phyloP scores from a whole-genome alignment of 2,113 vertebrate species.

The Ptychochromis oligacanthus region DNA sequence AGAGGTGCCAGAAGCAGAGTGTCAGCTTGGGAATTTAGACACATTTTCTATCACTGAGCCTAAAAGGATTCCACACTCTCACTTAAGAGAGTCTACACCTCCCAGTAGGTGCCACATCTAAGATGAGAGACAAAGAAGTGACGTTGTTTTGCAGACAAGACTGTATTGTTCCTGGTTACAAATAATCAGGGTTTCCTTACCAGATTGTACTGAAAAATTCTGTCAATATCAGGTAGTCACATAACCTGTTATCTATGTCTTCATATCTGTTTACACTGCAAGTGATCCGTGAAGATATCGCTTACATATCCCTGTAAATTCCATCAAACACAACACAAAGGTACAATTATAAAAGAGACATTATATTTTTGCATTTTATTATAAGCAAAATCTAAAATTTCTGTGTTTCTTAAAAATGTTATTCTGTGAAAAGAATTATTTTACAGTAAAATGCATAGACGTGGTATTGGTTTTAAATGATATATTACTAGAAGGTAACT shows the following conservation, averaged over 20 bases:
- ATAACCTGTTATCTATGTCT: not conserved
- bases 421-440: not conserved
- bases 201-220: not conserved
- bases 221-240: not conserved
- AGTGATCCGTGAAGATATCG: not conserved
- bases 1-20: conserved; percentile 46
- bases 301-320: not conserved
- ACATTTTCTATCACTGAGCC: conserved; percentile 51
- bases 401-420: not conserved
- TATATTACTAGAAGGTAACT: not conserved
- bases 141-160: conserved; percentile 30
- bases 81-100: conserved; percentile 58
- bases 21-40: conserved; percentile 61
- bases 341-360: not conserved
- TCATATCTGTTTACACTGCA: not conserved
- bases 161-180: conserved; percentile 4
- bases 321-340: not conserved
- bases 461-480: not conserved
- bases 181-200: conserved; percentile 48
- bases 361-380: not conserved
- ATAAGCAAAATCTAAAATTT: not conserved
- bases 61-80: conserved; percentile 66
- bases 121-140: conserved; percentile 24
- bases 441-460: not conserved
- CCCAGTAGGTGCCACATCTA: conserved; percentile 58